Evolutionary conservation across 2,113 vertebrate genomes (phyloP), one percentile per base, ranked within the genome.

Genomic region (Zeus faber): DNA sequence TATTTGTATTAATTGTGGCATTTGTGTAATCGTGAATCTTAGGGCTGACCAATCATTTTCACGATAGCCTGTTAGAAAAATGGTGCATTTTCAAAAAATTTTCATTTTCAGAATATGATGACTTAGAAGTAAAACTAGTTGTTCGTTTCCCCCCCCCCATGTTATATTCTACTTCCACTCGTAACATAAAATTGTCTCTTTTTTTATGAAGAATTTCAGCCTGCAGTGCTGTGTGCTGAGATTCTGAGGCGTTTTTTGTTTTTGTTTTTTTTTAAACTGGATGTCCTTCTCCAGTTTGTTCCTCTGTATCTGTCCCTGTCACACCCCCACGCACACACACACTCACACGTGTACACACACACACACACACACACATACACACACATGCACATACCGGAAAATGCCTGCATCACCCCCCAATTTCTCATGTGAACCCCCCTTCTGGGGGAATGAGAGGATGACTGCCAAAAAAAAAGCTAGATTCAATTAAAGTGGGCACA

Each of bases 261-360:
- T n/a, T n/a, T n/a, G n/a, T n/a, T n/a, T n/a, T 20, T 70, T 74
- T 65, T 49, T 33, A 56, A 49, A 65, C n/a, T n/a, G 41, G 49
- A 61, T 58, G 64, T 67, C 72, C 72, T 67, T 65, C 51, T 63
- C 67, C n/a, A 56, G 40, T 60, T 70, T 63, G 41, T 62, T 66
- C 49, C 39, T 24, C 49, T 69, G 54, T 62, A 48, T 69, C 50
- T 41, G 31, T n/a, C n/a, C 58, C 66, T 57, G 62, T 54, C 65
- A 63, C 54, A 40, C 33, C 26, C 44, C 13, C 49, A 8, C 31
- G 7, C n/a, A 58, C 44, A 40, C 47, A 44, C 14, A 51, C 35
- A 21, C 25, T 55, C 44, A 40, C 47, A 44, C 14, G 47, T 26
- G 17, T 21, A 35, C 45, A 48, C 50, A 69, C 25, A 33, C 43